These are phyloP conservation scores for Drosophila mayri DNA, from an alignment of 1,140 invertebrate genomes.

Conservation along the genomic window DNA sequence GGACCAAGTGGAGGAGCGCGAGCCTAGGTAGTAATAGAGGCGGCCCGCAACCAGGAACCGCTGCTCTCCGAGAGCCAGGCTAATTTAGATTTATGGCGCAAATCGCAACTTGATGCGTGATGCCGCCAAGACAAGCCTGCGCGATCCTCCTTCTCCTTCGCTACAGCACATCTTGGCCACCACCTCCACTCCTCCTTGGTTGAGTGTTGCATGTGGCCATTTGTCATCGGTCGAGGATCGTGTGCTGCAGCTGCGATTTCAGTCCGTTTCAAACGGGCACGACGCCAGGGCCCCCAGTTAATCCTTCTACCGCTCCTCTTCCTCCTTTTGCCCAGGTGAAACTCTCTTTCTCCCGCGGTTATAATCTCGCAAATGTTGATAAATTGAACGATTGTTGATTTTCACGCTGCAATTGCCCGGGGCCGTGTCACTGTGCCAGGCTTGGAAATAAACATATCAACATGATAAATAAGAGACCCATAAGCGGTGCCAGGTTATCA, in stretches of 20 bases:
- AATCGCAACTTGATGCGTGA: constrained; percentile 75
- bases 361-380: constrained; percentile 68
- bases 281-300: constrained; percentile 19
- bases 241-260: constrained; percentile 68
- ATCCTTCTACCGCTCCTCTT: neutral
- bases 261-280: constrained; percentile 33
- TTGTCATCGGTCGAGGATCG: constrained; percentile 73
- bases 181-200: constrained; percentile 43
- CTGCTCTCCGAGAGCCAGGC: constrained; percentile 43
- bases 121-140: constrained; percentile 46
- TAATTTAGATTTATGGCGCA: constrained; percentile 82
- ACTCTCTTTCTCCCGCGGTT: constrained; percentile 35
- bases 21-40: constrained; percentile 9
- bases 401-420: constrained; percentile 59
- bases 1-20: constrained; percentile 35
- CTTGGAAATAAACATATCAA: constrained; percentile 77
- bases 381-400: constrained; percentile 74
- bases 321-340: constrained; percentile 2
- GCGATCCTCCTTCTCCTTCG: constrained; percentile 15
- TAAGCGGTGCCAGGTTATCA: constrained; percentile 62
- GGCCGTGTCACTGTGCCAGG: constrained; percentile 65
- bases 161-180: constrained; percentile 20
- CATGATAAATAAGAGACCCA: constrained; percentile 73
- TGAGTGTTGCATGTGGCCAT: constrained; percentile 70
- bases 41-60: constrained; percentile 50